phyloP scores from a whole-genome alignment of 2,888 invertebrate species.

The Anaspis maculata region DNA sequence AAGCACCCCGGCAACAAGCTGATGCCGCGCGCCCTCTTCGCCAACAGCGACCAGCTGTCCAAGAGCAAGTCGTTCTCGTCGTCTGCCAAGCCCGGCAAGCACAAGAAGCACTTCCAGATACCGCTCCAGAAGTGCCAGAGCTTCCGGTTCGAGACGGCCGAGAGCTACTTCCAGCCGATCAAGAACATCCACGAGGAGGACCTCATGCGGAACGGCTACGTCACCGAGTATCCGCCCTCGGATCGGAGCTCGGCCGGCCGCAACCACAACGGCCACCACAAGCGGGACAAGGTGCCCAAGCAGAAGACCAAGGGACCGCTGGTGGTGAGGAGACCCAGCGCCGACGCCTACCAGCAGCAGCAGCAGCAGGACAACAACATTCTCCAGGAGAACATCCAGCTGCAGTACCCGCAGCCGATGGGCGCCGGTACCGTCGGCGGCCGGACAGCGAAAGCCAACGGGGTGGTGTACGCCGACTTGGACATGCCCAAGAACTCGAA shows the following conservation, averaged over 20 bases:
- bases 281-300: conserved; percentile 29
- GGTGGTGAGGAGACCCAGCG: conserved; percentile 34
- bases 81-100: conserved; percentile 40
- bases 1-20: conserved; percentile 45
- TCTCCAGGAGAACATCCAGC: conserved; percentile 37
- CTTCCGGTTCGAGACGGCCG: conserved; percentile 46
- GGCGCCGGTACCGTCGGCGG: conserved; percentile 22
- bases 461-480: conserved; percentile 44
- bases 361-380: conserved; percentile 34
- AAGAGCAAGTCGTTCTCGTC: conserved; percentile 42
- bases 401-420: conserved; percentile 41
- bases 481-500: conserved; percentile 39
- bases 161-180: conserved; percentile 57
- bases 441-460: conserved; percentile 34
- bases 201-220: conserved; percentile 40
- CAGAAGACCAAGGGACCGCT: conserved; percentile 38
- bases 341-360: conserved; percentile 35
- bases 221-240: conserved; percentile 34
- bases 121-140: conserved; percentile 58
- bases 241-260: conserved; percentile 24
- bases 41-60: conserved; percentile 30
- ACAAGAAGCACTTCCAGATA: conserved; percentile 56
- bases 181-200: conserved; percentile 50
- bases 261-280: conserved; percentile 21
- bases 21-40: conserved; percentile 38